A percentile compares a stretch with the other conserved stretches of the same genome.
phyloP scores from a whole-genome alignment of 2,113 vertebrate genomes.

The Sander lucioperca region DNA sequence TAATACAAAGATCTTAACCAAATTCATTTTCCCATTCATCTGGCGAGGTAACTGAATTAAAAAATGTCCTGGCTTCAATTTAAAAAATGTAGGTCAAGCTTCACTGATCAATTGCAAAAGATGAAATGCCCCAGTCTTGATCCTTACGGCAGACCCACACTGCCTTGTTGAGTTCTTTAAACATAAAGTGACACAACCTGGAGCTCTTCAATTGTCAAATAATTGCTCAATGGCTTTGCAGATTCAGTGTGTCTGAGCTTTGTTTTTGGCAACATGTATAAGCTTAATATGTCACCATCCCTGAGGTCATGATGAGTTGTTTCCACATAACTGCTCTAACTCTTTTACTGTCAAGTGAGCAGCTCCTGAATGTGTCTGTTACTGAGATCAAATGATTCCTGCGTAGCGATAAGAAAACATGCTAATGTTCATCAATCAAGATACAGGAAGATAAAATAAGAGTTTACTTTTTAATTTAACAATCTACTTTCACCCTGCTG shows the following conservation, averaged over 20 bases:
- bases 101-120: background rate
- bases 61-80: background rate
- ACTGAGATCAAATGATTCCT: background rate
- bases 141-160: no score
- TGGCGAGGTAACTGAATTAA: background rate
- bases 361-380: slow-evolving; percentile 41
- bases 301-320: slow-evolving; percentile 7
- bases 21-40: background rate
- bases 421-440: background rate
- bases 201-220: slow-evolving; percentile 44
- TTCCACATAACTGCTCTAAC: slow-evolving; percentile 33
- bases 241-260: slow-evolving; percentile 4
- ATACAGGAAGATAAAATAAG: background rate
- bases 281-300: background rate
- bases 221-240: slow-evolving; percentile 8
- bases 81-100: background rate
- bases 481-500: background rate
- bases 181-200: slow-evolving; percentile 31
- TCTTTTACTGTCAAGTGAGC: slow-evolving; percentile 19
- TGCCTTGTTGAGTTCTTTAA: background rate
- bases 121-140: background rate
- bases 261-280: slow-evolving; percentile 5
- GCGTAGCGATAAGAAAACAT: background rate
- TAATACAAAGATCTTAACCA: background rate
- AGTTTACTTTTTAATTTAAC: background rate